A percentile compares a stretch with the other conserved stretches of the same genome.
Evolutionary conservation across 2,113 vertebrate species (phyloP).

Genomic region (Choloepus hoffmanni): DNA sequence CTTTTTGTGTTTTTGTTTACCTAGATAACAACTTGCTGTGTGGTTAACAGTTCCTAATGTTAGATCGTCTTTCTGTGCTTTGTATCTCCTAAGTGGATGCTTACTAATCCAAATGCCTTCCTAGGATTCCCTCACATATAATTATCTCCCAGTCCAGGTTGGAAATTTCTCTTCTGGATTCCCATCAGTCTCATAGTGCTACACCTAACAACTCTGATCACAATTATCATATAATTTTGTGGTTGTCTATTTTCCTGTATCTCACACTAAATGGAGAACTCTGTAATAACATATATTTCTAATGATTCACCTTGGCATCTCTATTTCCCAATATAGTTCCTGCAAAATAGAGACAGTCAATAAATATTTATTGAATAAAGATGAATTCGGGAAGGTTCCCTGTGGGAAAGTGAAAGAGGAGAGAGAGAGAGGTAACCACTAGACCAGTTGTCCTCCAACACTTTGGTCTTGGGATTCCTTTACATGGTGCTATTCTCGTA

Average conservation of each 20-base stretch:
- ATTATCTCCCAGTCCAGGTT: background rate
- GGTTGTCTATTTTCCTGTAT: background rate
- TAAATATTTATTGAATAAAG: background rate
- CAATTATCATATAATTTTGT: background rate
- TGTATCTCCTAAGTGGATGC: background rate
- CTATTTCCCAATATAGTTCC: background rate
- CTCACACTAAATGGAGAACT: background rate
- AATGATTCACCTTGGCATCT: background rate
- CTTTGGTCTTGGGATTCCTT: background rate
- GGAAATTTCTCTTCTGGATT: background rate
- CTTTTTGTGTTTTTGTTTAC: conserved; percentile 7
- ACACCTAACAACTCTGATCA: background rate
- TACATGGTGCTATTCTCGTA: background rate
- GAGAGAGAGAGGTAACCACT: background rate
- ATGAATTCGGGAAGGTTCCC: background rate
- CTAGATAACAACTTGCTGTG: background rate
- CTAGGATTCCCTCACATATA: background rate
- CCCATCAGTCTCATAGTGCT: background rate
- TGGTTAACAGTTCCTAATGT: background rate
- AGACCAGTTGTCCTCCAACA: background rate
- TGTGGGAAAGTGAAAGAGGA: background rate
- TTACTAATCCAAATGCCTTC: background rate
- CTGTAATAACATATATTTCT: background rate
- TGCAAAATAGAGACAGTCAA: background rate
- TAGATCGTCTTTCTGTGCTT: background rate